Evolutionary conservation across 92 coral and sea anemone genomes (phyloP).

Genomic region (Muricea muricata): DNA sequence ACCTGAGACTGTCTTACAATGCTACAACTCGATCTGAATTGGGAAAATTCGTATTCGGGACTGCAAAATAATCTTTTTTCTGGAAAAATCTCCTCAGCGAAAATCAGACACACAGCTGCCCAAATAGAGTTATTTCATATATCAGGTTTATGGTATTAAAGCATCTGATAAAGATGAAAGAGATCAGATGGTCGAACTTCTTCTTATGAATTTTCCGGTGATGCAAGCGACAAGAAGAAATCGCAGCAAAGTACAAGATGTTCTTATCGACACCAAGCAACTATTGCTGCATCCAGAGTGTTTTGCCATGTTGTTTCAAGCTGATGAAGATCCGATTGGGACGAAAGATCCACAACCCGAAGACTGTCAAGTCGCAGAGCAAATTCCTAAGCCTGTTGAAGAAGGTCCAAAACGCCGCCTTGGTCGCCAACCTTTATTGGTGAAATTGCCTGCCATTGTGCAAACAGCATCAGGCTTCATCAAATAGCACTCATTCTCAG

Average conservation of each 20-base stretch:
- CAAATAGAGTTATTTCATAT: no score
- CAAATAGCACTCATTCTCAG: conserved; percentile 56
- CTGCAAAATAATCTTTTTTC: no score
- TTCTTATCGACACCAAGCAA: conserved; percentile 37
- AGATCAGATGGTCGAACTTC: no score
- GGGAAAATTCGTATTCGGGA: no score
- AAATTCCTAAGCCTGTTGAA: conserved; percentile 4
- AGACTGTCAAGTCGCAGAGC: conserved; percentile 30
- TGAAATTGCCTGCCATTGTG: conserved; percentile 47
- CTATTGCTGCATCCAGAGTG: conserved; percentile 32
- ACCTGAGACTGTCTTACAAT: not conserved
- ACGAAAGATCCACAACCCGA: no score
- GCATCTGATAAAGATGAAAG: no score
- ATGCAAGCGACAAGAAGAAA: no score
- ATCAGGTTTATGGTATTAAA: no score
- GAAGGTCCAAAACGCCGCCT: not conserved
- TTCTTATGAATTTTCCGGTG: no score
- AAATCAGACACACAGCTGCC: no score
- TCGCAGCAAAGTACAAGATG: conserved; percentile 4
- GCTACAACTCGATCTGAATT: not conserved
- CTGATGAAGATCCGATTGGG: not conserved
- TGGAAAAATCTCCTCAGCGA: no score
- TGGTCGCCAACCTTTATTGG: conserved; percentile 36
- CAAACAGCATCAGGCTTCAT: conserved; percentile 46
- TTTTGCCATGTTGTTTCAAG: conserved; percentile 24